Base-by-base conservation (phyloP, 92 coral and sea anemone genomes). In the Porites rus region DNA sequence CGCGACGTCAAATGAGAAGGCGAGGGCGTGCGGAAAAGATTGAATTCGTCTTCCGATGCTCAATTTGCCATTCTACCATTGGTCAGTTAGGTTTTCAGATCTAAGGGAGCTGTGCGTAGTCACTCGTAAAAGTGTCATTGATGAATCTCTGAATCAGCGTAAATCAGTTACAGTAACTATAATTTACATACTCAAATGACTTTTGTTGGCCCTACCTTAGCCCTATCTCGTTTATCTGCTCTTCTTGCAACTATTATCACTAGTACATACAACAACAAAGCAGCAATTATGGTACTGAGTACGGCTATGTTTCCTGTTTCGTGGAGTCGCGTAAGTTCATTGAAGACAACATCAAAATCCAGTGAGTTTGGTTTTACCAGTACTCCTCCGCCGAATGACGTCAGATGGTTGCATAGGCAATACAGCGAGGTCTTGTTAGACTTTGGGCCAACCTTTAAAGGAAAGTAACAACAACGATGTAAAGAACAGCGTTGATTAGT, bases 361-460 rank as follows among this genome's bases (percentile, higher is more conserved):
- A 94, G 87, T 16, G 91, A 92, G 72, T 94, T 94, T 17, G 98
- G 98, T 74, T 72, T 94, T 63, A 94, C 92, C 71, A 90, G 75
- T 53, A 94, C 76, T 22, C 96, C 93, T 10, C 98, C 98, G 13
- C 98, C 98, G 88, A 94, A 94, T 10, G 96, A 92, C 28, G 98
- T 92, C 70, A 94, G 89, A 80, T 94, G 98, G 87, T 90, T 92
- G 82, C 98, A 94, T 1, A 92, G 81, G 82, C 98, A 94, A 13
- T 92, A 94, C 17, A 96, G 91, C 50, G 89, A 74, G 2, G 64
- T 20, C 5, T 60, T 12, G 63, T 46, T 65, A 6, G 98, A 91
- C 4, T 79, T 62, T 17, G 88, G 87, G 12, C 95, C 96, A 12
- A 92, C 97, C 98, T 95, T 53, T 4, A 61, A 64, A 77, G 51